These are phyloP conservation scores for Enteromius paludinosus DNA, from an alignment of 2,797 vertebrate genomes.

Conservation along the genomic window DNA sequence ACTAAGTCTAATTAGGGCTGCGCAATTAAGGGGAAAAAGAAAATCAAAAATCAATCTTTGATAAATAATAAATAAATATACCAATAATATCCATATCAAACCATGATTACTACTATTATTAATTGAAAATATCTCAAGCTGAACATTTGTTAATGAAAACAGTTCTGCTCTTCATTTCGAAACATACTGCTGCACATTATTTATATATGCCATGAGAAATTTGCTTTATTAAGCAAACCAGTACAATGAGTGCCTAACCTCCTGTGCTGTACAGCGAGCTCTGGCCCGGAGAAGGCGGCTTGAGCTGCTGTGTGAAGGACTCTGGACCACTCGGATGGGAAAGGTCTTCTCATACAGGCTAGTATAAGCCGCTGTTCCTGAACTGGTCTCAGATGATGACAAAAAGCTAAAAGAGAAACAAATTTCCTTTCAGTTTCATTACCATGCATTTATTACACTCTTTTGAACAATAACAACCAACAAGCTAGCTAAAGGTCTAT, in stretches of 20 bases:
- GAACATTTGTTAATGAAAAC: neutral
- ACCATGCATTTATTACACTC: neutral
- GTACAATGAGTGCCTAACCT: constrained; percentile 76
- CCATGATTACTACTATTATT: neutral
- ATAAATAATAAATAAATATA: neutral
- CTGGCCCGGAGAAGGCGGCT: constrained; percentile 73
- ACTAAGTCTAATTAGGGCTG: neutral
- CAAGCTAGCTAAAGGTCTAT: neutral
- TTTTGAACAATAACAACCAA: neutral
- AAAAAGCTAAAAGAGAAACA: constrained; percentile 59
- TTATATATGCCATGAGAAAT: neutral
- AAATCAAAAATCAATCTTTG: no score
- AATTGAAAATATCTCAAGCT: neutral
- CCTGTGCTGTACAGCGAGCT: constrained; percentile 83
- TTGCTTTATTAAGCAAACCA: neutral
- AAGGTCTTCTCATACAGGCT: constrained; percentile 89
- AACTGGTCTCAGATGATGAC: constrained; percentile 54
- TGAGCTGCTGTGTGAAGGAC: constrained; percentile 81
- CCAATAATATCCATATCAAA: neutral
- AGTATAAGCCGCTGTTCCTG: constrained; percentile 66
- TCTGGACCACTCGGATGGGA: constrained; percentile 86
- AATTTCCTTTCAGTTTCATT: neutral
- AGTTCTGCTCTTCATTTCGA: neutral
- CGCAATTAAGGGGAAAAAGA: neutral
- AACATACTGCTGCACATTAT: neutral